Conservation (phyloP, 1,140 invertebrate species). For the Parapsyche elsis region DNA sequence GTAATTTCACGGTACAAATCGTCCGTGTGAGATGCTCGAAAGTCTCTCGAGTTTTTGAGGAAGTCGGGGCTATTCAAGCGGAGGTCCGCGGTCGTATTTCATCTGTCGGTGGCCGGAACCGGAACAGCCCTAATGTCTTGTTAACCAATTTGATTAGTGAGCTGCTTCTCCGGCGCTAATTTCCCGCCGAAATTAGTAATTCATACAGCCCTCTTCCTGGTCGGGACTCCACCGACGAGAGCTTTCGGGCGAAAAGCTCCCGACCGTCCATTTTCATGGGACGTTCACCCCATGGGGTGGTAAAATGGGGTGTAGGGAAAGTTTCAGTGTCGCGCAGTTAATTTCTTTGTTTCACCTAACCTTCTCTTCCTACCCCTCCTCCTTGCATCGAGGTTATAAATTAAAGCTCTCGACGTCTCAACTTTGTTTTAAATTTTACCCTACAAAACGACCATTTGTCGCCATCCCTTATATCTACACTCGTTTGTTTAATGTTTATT, state of each 20-base stretch:
- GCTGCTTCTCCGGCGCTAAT: slow-evolving; percentile 34
- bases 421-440: slow-evolving; percentile 45
- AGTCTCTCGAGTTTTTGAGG: background rate
- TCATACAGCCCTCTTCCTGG: slow-evolving; percentile 29
- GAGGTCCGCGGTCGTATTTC: slow-evolving; percentile 19
- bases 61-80: background rate
- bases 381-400: slow-evolving; percentile 38
- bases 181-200: slow-evolving; percentile 48
- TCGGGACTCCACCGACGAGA: background rate
- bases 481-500: background rate
- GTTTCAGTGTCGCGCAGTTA: slow-evolving; percentile 46
- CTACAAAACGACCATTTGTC: background rate
- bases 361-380: background rate
- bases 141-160: slow-evolving; percentile 51
- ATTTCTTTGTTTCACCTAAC: slow-evolving; percentile 49
- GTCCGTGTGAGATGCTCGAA: too few relatives aligned
- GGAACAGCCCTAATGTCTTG: slow-evolving; percentile 45
- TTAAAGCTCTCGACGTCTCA: slow-evolving; percentile 46
- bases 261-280: too few relatives aligned
- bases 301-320: slow-evolving; percentile 12
- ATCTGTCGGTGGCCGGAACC: slow-evolving; percentile 9
- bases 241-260: slow-evolving; percentile 15
- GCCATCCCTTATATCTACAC: too few relatives aligned
- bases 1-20: too few relatives aligned
- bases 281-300: too few relatives aligned